A percentile compares a stretch with the other conserved stretches of the same genome.
phyloP scores from a whole-genome alignment of 2,888 invertebrate species.

The Elegia similella region DNA sequence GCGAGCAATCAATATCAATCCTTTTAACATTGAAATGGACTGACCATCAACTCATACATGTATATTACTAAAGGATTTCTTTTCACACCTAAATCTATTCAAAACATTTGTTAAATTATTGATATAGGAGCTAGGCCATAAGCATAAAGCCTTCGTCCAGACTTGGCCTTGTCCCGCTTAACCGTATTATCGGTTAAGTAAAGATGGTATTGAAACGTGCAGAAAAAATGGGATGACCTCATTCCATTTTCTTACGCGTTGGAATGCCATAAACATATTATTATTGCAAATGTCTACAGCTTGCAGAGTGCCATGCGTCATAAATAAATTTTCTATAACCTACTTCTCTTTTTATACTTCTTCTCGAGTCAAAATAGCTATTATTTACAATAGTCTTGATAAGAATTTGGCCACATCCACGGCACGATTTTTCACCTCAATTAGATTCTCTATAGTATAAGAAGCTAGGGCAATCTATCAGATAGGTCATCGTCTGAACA shows the following conservation, averaged over 20 bases:
- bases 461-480: too few species aligned
- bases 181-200: constrained; percentile 7
- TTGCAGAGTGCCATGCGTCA: background rate
- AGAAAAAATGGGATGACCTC: constrained; percentile 9
- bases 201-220: constrained; percentile 3
- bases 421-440: too few species aligned
- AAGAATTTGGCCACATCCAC: too few species aligned
- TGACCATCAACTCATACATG: too few species aligned
- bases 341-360: too few species aligned
- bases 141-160: constrained; percentile 8
- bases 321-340: background rate
- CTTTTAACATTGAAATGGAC: too few species aligned
- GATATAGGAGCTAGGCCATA: background rate
- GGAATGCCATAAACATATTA: background rate
- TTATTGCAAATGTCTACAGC: background rate
- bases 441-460: too few species aligned
- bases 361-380: too few species aligned
- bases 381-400: too few species aligned
- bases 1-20: too few species aligned
- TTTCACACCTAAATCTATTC: background rate
- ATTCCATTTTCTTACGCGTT: constrained; percentile 4
- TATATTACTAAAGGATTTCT: too few species aligned
- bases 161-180: constrained; percentile 6
- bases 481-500: too few species aligned
- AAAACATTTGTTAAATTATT: constrained; percentile 4